Evolutionary conservation across 1,140 invertebrate species (phyloP).

Genomic region (Drosophila neocordata): DNA sequence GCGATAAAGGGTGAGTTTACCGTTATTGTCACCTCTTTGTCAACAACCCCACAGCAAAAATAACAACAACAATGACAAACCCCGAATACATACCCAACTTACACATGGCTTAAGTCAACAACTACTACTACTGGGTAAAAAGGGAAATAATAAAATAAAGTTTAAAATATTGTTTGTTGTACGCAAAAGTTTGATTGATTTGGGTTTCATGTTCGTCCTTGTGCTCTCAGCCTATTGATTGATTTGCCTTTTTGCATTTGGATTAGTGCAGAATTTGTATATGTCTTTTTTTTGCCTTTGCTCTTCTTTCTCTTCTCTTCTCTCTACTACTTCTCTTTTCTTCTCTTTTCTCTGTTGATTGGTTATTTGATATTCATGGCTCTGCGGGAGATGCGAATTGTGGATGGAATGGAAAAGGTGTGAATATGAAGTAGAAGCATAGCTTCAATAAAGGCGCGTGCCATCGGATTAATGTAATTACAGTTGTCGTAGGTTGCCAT

Average conservation of each 20-base stretch:
- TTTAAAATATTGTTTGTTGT: slow-evolving; percentile 58
- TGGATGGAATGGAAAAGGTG: slow-evolving; percentile 35
- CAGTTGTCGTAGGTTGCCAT: slow-evolving; percentile 66
- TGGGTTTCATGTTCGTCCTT: slow-evolving; percentile 54
- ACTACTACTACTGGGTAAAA: slow-evolving; percentile 1
- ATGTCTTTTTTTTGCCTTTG: neutral
- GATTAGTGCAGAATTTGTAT: slow-evolving; percentile 61
- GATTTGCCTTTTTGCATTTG: slow-evolving; percentile 65
- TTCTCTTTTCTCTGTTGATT: slow-evolving; percentile 65
- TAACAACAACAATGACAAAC: slow-evolving; percentile 17
- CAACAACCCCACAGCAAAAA: neutral
- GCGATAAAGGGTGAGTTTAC: slow-evolving; percentile 25
- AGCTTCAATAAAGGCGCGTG: slow-evolving; percentile 44
- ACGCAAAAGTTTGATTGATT: slow-evolving; percentile 78
- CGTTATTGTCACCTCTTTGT: slow-evolving; percentile 52
- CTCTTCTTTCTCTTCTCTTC: neutral
- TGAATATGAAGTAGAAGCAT: slow-evolving; percentile 32
- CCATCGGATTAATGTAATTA: slow-evolving; percentile 75
- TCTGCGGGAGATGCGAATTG: slow-evolving; percentile 27
- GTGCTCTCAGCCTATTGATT: slow-evolving; percentile 56
- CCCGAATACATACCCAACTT: slow-evolving; percentile 44
- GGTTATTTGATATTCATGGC: slow-evolving; percentile 78
- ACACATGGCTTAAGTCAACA: slow-evolving; percentile 66
- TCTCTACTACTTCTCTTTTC: neutral
- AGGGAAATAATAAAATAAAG: slow-evolving; percentile 32